A percentile compares a stretch with the other conserved stretches of the same genome.
Evolutionary conservation across 2,113 vertebrate species (phyloP).

Genomic region (Nothobranchius kuhntae): DNA sequence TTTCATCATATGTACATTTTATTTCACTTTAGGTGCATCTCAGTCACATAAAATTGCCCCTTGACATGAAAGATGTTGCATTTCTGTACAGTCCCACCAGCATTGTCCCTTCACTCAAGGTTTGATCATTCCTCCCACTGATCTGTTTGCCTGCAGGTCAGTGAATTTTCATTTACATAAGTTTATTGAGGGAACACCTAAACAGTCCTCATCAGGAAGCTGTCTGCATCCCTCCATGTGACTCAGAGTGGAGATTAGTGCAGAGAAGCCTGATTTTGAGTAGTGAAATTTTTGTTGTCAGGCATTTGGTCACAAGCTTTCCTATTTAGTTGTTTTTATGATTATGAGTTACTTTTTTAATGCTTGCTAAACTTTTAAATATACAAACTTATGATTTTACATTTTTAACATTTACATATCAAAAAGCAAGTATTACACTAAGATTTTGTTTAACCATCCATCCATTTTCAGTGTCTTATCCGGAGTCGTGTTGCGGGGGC

Average conservation of each 20-base stretch:
- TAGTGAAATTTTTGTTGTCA: conserved; percentile 22
- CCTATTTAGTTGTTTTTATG: background rate
- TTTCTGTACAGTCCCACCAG: conserved; percentile 28
- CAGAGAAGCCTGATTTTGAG: conserved; percentile 21
- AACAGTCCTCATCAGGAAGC: conserved; percentile 40
- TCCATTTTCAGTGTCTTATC: too few species aligned
- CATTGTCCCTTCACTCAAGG: conserved; percentile 1
- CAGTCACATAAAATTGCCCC: conserved; percentile 20
- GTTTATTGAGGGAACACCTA: conserved; percentile 40
- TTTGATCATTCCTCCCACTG: conserved; percentile 42
- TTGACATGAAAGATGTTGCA: conserved; percentile 23
- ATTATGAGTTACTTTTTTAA: background rate
- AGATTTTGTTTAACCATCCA: background rate
- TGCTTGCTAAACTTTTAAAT: conserved; percentile 12
- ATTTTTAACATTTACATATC: too few species aligned
- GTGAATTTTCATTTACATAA: conserved; percentile 35
- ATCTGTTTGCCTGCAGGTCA: conserved; percentile 49
- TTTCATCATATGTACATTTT: conserved; percentile 10
- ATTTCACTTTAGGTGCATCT: conserved; percentile 2
- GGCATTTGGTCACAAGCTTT: background rate
- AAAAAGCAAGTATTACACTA: too few species aligned
- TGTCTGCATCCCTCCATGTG: conserved; percentile 49
- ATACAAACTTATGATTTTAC: background rate
- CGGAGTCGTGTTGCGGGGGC: too few species aligned
- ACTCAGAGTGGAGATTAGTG: conserved; percentile 38